Base-by-base conservation (phyloP, 2,888 invertebrate genomes). In the Cyrtodaria siliqua region DNA sequence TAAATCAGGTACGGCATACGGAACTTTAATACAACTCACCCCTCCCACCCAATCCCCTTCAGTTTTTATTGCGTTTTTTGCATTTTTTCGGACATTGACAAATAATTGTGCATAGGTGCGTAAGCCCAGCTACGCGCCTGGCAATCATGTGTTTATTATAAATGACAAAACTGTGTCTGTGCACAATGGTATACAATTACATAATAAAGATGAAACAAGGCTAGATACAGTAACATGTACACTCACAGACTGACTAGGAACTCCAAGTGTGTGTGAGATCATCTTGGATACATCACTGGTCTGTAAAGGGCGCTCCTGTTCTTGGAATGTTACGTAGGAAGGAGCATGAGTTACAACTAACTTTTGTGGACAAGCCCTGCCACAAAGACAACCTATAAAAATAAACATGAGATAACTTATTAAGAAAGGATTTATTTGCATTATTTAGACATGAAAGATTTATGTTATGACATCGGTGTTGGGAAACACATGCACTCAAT, bases 231-330 rank as follows among this genome's bases (percentile, higher is more conserved):
- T 12, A 38, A 33, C 4, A 33, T 33, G 49, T 4, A 23, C 14
- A 80, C 86, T 79, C 76, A 87, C 87, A 16, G 68, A 72, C 6
- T 83, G 66, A 47, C 84, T 71, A 42, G 86, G 80, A 16, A 90
- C 73, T 9, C 90, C 90, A 16, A 90, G 72, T 1, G 89, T 86
- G 26, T 86, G 81, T 6, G 88, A 85, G 23, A 91, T 86, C 18
- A 91, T 79, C 62, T 87, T 84, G 12, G 88, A 86, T 16, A 91
- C 83, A 71, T 90, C 88, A 76, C 90, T 89, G 52, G 88, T 77
- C 33, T 79, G 81, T 26, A 90, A 71, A 12, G 82, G 74, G 18
- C 84, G 72, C 9, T 76, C 66, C 44, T 86, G 83, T 55, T 88
- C 82, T 69, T 85, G 83, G 52, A 90, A 86, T 40, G 75, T 73